Evolutionary conservation across 2,888 invertebrate species (phyloP), one percentile per base, ranked within the genome.

Genomic region (Phyllotreta cruciferae): DNA sequence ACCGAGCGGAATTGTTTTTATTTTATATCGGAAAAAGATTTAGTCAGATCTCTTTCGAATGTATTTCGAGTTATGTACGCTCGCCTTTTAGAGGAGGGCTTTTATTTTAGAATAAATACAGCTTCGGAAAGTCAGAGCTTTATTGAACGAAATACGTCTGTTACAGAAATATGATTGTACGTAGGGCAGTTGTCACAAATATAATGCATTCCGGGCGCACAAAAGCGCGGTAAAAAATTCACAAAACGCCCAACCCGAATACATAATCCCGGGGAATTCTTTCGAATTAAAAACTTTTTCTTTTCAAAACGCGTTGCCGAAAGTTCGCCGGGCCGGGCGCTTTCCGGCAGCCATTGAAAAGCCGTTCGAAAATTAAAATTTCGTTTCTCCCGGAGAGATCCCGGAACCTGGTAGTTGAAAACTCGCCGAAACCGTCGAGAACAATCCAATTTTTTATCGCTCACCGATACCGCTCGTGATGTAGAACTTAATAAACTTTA

Each of bases 1-100:
- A 24, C 24, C 24, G 24, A 24, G 24, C 4, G 4, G 24, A 24
- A 24, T 24, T 24, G 24, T 58, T 41, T 50, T 58, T 50, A 50
- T 58, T 58, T 50, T 58, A 58, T 58, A 58, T 58, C 50, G 57
- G 42, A 58, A 50, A 58, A 13, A 58, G 57, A 58, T 58, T 58
- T 58, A 41, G 35, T 34, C 34, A 35, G 49, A 58, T 49, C 39
- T 50, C 11, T 58, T 41, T 58, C 39, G 34, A 58, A 50, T 41
- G 10, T 35, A 47, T 50, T 11, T 50, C 41, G 9, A 41, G 35
- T 52, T 38, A n/a, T n/a, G 14, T 50, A 58, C 35, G 11, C n/a
- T 9, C 45, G 34, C 42, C 9, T 56, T 37, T 45, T 8, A 13
- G 14, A 24, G 9, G 37, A 10, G 3, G 35, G 3, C 45, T 47